Conservation (phyloP, 2,888 invertebrate genomes). For the Eubasilissa splendida region DNA sequence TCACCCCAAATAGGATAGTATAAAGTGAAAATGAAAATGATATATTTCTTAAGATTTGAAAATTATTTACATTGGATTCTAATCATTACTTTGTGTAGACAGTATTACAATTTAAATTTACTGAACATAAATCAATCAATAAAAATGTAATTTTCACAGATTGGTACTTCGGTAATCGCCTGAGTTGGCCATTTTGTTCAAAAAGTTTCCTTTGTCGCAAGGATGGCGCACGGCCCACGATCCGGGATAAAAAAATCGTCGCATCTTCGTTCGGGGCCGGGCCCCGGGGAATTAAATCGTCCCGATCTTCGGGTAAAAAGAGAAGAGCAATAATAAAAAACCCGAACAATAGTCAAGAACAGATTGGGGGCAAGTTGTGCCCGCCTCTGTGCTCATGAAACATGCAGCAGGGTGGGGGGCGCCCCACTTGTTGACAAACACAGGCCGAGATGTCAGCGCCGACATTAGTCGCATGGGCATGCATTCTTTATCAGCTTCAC, state of each 20-base stretch:
- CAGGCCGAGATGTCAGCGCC: slow-evolving; percentile 54
- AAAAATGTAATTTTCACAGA: no score
- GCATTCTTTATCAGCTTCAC: slow-evolving; percentile 55
- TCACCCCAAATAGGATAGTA: no score
- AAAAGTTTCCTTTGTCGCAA: neutral
- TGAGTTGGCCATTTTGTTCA: no score
- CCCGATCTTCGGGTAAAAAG: slow-evolving; percentile 19
- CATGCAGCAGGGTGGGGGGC: slow-evolving; percentile 43
- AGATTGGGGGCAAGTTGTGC: slow-evolving; percentile 43
- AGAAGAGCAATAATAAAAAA: slow-evolving; percentile 44
- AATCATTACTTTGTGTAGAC: no score
- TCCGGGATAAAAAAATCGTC: slow-evolving; percentile 27
- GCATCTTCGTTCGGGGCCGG: slow-evolving; percentile 16
- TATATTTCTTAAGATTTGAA: no score
- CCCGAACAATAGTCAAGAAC: slow-evolving; percentile 42
- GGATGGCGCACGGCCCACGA: neutral
- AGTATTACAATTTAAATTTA: no score
- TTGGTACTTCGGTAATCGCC: no score
- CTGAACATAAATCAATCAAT: no score
- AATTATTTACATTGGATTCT: no score
- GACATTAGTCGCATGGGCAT: slow-evolving; percentile 57
- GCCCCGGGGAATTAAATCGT: slow-evolving; percentile 10
- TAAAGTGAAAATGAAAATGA: no score
- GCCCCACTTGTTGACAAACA: slow-evolving; percentile 56
- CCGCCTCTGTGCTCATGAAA: slow-evolving; percentile 51